Evolutionary conservation across 2,113 vertebrate genomes (phyloP).

Genomic region (Fregata magnificens): DNA sequence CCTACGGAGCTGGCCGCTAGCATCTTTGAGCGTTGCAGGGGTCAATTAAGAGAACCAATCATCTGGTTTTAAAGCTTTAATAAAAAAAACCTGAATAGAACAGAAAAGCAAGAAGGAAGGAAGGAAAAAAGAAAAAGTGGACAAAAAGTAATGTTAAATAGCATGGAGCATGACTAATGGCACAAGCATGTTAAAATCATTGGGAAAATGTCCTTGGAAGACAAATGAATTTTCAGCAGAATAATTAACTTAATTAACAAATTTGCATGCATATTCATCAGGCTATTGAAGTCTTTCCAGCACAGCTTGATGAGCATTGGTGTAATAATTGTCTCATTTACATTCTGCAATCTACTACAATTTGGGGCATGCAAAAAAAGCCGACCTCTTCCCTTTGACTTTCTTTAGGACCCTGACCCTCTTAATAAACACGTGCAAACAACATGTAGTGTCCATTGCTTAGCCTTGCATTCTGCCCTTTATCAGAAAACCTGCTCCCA

Average conservation of each 20-base stretch:
- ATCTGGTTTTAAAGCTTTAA: slow-evolving; percentile 74
- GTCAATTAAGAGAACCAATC: slow-evolving; percentile 71
- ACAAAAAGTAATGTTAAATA: slow-evolving; percentile 94
- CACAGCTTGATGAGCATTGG: slow-evolving; percentile 99
- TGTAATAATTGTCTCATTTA: slow-evolving; percentile 99
- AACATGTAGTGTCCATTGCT: slow-evolving; percentile 44
- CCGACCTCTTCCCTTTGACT: slow-evolving; percentile 78
- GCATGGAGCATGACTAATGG: slow-evolving; percentile 99
- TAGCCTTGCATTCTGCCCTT: slow-evolving; percentile 27
- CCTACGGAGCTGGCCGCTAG: slow-evolving; percentile 59
- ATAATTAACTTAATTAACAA: slow-evolving; percentile 99
- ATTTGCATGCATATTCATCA: slow-evolving; percentile 99
- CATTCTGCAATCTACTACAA: slow-evolving; percentile 99
- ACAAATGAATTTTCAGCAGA: slow-evolving; percentile 99
- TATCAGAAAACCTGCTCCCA: background rate
- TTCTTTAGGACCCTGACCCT: slow-evolving; percentile 70
- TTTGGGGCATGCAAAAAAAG: slow-evolving; percentile 84
- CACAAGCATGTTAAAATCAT: slow-evolving; percentile 99
- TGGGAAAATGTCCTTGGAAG: slow-evolving; percentile 99
- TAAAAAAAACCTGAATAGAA: slow-evolving; percentile 19
- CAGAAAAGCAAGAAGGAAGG: slow-evolving; percentile 37
- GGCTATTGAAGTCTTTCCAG: slow-evolving; percentile 99
- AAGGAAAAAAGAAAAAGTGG: slow-evolving; percentile 81
- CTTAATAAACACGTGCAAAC: slow-evolving; percentile 36
- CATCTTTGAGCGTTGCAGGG: slow-evolving; percentile 55